Evolutionary conservation across 2,797 vertebrate genomes (phyloP).

Genomic region (Parambassis ranga): DNA sequence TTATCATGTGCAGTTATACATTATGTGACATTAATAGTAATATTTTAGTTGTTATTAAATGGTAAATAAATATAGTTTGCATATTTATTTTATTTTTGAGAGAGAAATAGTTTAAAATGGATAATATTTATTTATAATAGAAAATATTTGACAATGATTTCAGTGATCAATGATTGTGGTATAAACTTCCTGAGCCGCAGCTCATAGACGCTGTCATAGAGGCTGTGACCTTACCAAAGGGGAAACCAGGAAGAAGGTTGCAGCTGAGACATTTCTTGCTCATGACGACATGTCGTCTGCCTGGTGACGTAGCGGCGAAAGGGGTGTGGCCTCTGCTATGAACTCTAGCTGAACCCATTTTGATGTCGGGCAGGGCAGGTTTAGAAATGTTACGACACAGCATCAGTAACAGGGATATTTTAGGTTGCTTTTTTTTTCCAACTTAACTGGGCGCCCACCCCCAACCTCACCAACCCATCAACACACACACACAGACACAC

Average conservation of each 20-base stretch:
- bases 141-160: too few relatives aligned
- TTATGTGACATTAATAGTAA: too few relatives aligned
- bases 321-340: constrained; percentile 54
- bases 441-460: not conserved
- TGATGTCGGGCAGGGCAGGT: constrained; percentile 25
- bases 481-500: not conserved
- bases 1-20: too few relatives aligned
- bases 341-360: constrained; percentile 75
- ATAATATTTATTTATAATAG: too few relatives aligned
- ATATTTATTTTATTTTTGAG: too few relatives aligned
- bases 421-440: constrained; percentile 20
- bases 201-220: too few relatives aligned
- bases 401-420: constrained; percentile 67
- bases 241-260: not conserved
- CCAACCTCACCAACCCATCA: too few relatives aligned
- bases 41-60: too few relatives aligned
- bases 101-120: too few relatives aligned
- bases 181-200: too few relatives aligned
- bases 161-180: too few relatives aligned
- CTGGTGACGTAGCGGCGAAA: constrained; percentile 47
- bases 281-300: constrained; percentile 36
- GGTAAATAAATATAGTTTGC: too few relatives aligned
- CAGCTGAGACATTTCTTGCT: not conserved
- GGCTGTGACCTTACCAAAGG: constrained; percentile 30
- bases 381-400: constrained; percentile 56